Conservation (phyloP, 2,888 invertebrate genomes). For the Monoplex corrugatus region DNA sequence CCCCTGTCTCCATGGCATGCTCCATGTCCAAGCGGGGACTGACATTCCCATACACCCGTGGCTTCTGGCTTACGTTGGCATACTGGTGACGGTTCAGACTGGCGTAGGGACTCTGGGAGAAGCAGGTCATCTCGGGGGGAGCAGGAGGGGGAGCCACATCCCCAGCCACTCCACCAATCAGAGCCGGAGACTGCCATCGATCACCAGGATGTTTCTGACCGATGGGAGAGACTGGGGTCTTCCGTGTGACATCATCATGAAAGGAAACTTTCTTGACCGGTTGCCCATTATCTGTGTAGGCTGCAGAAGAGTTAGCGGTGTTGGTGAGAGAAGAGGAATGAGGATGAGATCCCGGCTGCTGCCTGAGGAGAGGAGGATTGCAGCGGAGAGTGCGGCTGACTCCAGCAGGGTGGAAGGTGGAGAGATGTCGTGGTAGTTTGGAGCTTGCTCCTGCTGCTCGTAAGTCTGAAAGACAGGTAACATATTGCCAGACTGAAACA, state of each 20-base stretch:
- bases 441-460: background rate
- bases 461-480: slow-evolving; percentile 26
- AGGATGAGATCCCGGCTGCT: slow-evolving; percentile 10
- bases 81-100: slow-evolving; percentile 43
- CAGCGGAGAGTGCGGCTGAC: slow-evolving; percentile 46
- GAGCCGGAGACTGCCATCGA: slow-evolving; percentile 43
- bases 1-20: slow-evolving; percentile 56
- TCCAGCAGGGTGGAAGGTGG: slow-evolving; percentile 48
- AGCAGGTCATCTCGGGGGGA: background rate
- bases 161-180: slow-evolving; percentile 41
- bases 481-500: too few species aligned
- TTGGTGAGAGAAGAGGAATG: background rate
- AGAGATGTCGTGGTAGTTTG: slow-evolving; percentile 40
- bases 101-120: background rate
- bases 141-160: slow-evolving; percentile 26
- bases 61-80: slow-evolving; percentile 32
- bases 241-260: slow-evolving; percentile 53
- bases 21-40: slow-evolving; percentile 49
- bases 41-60: slow-evolving; percentile 39
- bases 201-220: background rate
- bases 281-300: slow-evolving; percentile 48
- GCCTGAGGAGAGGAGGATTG: slow-evolving; percentile 44
- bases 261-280: slow-evolving; percentile 59
- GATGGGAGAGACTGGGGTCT: slow-evolving; percentile 35
- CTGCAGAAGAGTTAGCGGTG: background rate